These are phyloP conservation scores for Gallinago solitaria DNA, from an alignment of 2,797 vertebrate genomes.

Conservation along the genomic window DNA sequence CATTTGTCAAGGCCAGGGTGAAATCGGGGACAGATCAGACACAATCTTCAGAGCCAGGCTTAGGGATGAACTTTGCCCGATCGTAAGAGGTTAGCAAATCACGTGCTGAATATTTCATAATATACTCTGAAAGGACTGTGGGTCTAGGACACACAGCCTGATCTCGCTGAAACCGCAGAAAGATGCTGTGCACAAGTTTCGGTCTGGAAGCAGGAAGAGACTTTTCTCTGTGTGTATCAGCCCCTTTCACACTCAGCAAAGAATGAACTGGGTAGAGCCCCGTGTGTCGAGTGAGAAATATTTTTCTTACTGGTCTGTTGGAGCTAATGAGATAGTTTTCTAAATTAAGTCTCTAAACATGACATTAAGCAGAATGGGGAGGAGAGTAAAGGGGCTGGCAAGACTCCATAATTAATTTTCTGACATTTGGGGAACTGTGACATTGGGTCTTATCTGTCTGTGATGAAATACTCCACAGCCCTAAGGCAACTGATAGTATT, in stretches of 20 bases:
- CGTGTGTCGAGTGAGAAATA: neutral
- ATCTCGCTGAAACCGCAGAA: neutral
- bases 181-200: accelerated
- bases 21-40: neutral
- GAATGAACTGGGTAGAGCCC: neutral
- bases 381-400: slow-evolving; percentile 2
- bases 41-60: neutral
- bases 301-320: neutral
- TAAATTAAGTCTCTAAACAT: slow-evolving; percentile 53
- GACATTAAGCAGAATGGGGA: slow-evolving; percentile 35
- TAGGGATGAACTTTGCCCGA: accelerated
- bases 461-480: slow-evolving; percentile 2
- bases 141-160: neutral
- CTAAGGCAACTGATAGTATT: slow-evolving; percentile 2
- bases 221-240: neutral
- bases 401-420: slow-evolving; percentile 57
- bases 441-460: slow-evolving; percentile 23
- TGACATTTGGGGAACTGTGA: slow-evolving; percentile 66
- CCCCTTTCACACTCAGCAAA: neutral
- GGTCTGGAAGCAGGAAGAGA: neutral
- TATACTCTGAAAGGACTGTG: accelerated
- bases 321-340: slow-evolving; percentile 25
- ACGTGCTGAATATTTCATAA: neutral
- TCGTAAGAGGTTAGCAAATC: neutral
- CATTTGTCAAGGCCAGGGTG: accelerated